Percentiles rank a stretch among this genome's conserved stretches.
Conservation (phyloP, 2,888 invertebrate genomes). For the Drosophila cyrtoloma region DNA sequence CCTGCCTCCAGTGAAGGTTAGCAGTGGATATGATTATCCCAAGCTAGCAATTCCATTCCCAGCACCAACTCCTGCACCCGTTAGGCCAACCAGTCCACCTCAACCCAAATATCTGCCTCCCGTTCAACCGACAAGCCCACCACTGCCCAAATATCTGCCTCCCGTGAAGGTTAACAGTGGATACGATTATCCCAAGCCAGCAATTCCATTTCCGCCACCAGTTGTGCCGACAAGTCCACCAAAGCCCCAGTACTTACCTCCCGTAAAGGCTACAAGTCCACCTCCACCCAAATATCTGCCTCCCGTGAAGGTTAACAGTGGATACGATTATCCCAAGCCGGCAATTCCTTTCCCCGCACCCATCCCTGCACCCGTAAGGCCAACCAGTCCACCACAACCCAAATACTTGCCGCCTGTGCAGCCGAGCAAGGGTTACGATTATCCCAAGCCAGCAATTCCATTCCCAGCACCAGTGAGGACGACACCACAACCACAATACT, state of each 20-base stretch:
- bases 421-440: conserved; percentile 10
- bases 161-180: conserved; percentile 26
- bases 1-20: conserved; percentile 56
- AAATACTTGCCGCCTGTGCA: not conserved
- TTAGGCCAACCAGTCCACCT: conserved; percentile 44
- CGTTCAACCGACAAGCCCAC: conserved; percentile 22
- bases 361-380: conserved; percentile 46
- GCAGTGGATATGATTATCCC: conserved; percentile 63
- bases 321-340: conserved; percentile 64
- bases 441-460: conserved; percentile 16
- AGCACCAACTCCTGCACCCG: conserved; percentile 50
- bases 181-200: conserved; percentile 13
- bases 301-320: conserved; percentile 47
- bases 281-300: conserved; percentile 55
- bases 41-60: conserved; percentile 61
- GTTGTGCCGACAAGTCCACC: conserved; percentile 10
- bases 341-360: conserved; percentile 54
- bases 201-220: conserved; percentile 10
- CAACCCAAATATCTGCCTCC: conserved; percentile 61
- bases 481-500: conserved; percentile 36
- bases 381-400: conserved; percentile 47
- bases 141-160: conserved; percentile 34
- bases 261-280: conserved; percentile 21
- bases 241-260: not conserved
- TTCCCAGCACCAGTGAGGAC: conserved; percentile 6